Conservation (phyloP, 2,888 invertebrate genomes). For the Synergus japonicus region DNA sequence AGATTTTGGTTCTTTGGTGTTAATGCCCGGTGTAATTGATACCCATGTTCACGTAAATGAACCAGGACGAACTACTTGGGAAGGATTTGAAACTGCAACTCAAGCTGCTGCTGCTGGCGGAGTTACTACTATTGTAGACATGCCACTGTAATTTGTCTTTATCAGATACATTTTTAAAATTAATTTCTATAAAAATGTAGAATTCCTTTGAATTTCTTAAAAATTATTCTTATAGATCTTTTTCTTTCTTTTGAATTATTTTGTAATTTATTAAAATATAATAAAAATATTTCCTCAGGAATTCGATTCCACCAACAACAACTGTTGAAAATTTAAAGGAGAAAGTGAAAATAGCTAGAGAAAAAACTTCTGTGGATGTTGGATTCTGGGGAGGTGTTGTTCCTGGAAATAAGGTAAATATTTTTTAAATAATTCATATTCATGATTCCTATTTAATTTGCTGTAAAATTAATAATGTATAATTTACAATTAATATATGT, state of each 20-base stretch:
- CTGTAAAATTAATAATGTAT: background rate
- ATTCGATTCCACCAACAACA: constrained; percentile 83
- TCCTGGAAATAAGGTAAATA: constrained; percentile 82
- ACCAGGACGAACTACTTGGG: constrained; percentile 86
- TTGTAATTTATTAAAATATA: background rate
- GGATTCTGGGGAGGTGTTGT: constrained; percentile 90
- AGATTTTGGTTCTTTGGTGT: constrained; percentile 78
- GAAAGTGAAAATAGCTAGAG: constrained; percentile 81
- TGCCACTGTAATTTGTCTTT: constrained; percentile 81
- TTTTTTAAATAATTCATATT: constrained; percentile 22
- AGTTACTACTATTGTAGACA: constrained; percentile 85
- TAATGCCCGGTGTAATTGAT: constrained; percentile 86
- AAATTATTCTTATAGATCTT: too few species aligned
- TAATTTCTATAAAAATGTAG: background rate
- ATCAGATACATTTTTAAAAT: constrained; percentile 30
- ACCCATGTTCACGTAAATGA: constrained; percentile 87
- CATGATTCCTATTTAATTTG: background rate
- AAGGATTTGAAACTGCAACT: constrained; percentile 85
- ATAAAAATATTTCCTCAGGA: constrained; percentile 38
- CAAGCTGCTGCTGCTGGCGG: constrained; percentile 86
- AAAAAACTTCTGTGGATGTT: constrained; percentile 83
- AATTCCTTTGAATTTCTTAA: too few species aligned
- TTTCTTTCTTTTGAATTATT: background rate
- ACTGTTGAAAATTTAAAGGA: constrained; percentile 81
- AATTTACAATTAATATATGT: background rate